These are phyloP conservation scores for Heteronetta atricapilla DNA, from an alignment of 2,113 vertebrate species.

Conservation along the genomic window DNA sequence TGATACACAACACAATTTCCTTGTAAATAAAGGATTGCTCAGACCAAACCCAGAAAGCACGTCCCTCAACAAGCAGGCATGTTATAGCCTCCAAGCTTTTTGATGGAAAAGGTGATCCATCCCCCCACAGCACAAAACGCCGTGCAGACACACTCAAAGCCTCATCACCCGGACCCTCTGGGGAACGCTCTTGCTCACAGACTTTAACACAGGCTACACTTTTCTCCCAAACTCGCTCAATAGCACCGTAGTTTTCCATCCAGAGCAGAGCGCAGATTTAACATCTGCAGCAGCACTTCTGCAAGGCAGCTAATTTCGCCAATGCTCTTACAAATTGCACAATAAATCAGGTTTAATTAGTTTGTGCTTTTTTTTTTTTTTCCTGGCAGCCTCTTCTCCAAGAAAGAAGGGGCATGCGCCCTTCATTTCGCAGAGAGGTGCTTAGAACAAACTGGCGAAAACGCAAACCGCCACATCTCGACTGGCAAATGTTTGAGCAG, in stretches of 20 bases:
- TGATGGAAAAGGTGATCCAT: background rate
- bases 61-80: background rate
- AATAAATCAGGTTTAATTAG: slow-evolving; percentile 41
- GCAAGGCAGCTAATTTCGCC: slow-evolving; percentile 34
- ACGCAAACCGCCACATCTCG: background rate
- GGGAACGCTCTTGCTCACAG: background rate
- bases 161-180: background rate
- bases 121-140: background rate
- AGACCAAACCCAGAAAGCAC: background rate
- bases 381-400: background rate
- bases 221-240: background rate
- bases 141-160: background rate
- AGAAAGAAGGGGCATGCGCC: background rate
- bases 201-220: background rate
- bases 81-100: background rate
- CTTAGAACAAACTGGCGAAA: background rate
- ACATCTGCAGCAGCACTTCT: slow-evolving; percentile 9
- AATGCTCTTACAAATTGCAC: slow-evolving; percentile 23
- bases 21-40: slow-evolving; percentile 26
- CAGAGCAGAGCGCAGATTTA: slow-evolving; percentile 6
- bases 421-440: background rate
- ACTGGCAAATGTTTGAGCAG: background rate
- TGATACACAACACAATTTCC: slow-evolving; percentile 12
- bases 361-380: background rate
- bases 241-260: background rate